Base-by-base conservation (phyloP, 2,888 invertebrate genomes). In the Nomada ruficornis region DNA sequence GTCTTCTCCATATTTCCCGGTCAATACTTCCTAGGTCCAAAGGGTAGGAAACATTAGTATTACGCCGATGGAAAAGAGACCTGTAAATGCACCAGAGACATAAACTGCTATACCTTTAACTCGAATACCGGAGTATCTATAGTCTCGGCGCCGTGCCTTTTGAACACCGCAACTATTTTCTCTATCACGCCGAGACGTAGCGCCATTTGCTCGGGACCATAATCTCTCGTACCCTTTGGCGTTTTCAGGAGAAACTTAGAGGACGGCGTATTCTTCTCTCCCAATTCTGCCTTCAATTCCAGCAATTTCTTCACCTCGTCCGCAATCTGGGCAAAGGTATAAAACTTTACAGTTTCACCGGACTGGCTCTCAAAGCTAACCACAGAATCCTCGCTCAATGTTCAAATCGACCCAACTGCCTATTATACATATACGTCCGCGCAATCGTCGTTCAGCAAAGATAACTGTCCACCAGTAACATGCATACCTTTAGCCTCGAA, bases 1-100 rank as follows among this genome's bases (percentile, higher is more conserved):
- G 94, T 99, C 99, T 94, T 99, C 99, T 0, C 99, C 99, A 95
- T 99, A 99, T 94, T 99, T 99, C 64, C 99, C 99, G 26, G 98
- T 99, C 69, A 99, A 95, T 4, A 99, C 98, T 94, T 99, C 99
- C 98, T 98, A n/a, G 1, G n/a, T 3, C 3, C 0, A 26, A 15
- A 23, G 15, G 36, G 36, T 9, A 52, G 52, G 4, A 2, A 9
- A 18, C 2, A 69, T 44, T 55, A 18, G 11, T 42, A 26, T 54
- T 1, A 36, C 36, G 7, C 36, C 7, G 36, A 7, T 36, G 7
- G 36, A 36, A 36, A 36, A 36, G 36, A 36, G 36, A 7, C 7
- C 7, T 36, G 7, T 36, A 36, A 36, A 5, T 36, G 7, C 36
- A 36, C 36, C 7, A 36, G 4, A 1, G 50, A n/a, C 36, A 7